Evolutionary conservation across 1,140 invertebrate species (phyloP), one percentile per base, ranked within the genome.

Genomic region (Chymomyza costata): DNA sequence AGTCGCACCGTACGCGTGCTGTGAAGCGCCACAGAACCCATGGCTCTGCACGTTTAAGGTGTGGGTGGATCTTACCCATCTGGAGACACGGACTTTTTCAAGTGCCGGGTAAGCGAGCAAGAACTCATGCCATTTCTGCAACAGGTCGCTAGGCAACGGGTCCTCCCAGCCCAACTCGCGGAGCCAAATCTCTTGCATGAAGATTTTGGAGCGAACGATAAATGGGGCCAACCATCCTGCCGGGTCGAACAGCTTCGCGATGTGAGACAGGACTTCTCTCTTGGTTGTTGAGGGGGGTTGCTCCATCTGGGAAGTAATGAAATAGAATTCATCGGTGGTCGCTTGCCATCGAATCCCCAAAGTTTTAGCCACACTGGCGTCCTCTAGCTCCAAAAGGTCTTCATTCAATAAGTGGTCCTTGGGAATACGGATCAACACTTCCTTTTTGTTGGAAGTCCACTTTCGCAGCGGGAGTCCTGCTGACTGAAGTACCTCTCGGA

Each of bases 151-250:
- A 8, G 67, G 39, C 3, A 85, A 10, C 6, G 31, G 10, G 10
- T 84, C 62, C 50, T 88, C 87, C 86, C 86, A 88, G 3, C 57
- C 61, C 3, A 73, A 6, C 6, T 69, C 49, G 10, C 47, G 6
- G 10, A 70, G 18, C 86, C 86, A 87, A 3, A 88, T 30, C 21
- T 78, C 54, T 69, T 88, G 87, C n/a, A 88, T 76, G 0, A 88
- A 50, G 0, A 88, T 82, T 68, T 88, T 88, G 7, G 78, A 70
- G 6, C 16, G 50, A 3, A 88, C 65, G 1, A 85, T 74, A 0
- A 84, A 50, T 13, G 87, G 87, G 1, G 74, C 61, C 1, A 87
- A 34, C 46, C 83, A 83, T 7, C 87, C 86, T 8, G 86, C 48
- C 2, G 80, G 83, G 63, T 87, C 86, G 40, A 84, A 87, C 0